Percentiles rank a stretch among this genome's conserved stretches.
These are phyloP conservation scores for Odobenus rosmarus DNA, from an alignment of 2,113 vertebrate genomes.

Conservation along the genomic window DNA sequence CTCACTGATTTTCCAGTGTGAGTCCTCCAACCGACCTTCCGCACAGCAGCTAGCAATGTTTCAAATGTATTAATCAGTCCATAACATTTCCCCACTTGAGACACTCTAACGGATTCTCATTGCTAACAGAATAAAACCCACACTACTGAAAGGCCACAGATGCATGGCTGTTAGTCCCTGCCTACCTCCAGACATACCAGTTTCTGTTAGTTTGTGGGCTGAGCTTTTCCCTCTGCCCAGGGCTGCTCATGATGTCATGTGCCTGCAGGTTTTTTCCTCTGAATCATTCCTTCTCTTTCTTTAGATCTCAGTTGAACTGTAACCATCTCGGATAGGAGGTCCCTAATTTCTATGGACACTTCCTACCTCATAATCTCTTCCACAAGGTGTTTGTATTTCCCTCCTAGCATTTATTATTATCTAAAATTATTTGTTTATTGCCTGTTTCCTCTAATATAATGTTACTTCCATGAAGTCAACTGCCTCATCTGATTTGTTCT, in stretches of 20 bases:
- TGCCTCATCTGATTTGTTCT: neutral
- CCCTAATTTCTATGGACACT: neutral
- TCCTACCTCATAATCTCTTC: neutral
- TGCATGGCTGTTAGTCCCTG: neutral
- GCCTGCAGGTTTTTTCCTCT: neutral
- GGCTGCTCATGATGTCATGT: neutral
- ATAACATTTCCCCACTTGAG: neutral
- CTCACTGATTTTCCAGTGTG: neutral
- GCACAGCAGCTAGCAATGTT: neutral
- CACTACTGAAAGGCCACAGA: neutral
- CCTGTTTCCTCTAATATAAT: neutral
- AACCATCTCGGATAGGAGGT: neutral
- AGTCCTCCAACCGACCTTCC: neutral
- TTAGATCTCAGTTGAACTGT: slow-evolving; percentile 27
- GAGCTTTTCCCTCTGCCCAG: neutral
- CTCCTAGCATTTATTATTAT: neutral
- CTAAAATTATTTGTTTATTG: neutral
- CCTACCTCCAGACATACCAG: neutral
- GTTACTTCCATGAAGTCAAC: neutral
- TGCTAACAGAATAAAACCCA: neutral
- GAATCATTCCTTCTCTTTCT: neutral
- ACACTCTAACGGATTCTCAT: neutral
- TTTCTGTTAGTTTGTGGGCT: neutral
- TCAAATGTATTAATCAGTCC: neutral
- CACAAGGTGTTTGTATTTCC: neutral